phyloP scores from a whole-genome alignment of 2,888 invertebrate species.

The Cryptops parisi region DNA sequence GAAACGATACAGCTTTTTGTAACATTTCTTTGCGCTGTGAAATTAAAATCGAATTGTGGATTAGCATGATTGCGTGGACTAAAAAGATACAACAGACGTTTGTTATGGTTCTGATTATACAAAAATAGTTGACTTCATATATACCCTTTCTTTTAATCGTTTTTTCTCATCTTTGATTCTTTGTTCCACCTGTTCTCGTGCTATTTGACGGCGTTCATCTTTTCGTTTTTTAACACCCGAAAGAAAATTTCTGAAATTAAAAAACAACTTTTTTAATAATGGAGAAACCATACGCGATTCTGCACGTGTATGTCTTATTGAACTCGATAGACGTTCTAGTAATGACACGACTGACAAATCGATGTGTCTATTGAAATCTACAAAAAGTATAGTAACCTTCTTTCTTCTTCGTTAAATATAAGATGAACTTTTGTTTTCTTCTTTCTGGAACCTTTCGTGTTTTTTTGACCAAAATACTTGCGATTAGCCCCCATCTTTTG shows the following conservation, averaged over 20 bases:
- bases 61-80: too few relatives aligned
- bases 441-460: constrained; percentile 5
- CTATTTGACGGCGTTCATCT: constrained; percentile 13
- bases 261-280: not conserved
- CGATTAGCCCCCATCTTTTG: too few relatives aligned
- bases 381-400: constrained; percentile 4
- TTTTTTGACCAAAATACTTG: too few relatives aligned
- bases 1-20: too few relatives aligned
- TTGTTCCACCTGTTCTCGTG: constrained; percentile 29
- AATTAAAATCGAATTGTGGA: too few relatives aligned
- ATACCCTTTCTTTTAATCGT: constrained; percentile 27
- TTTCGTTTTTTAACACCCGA: constrained; percentile 17
- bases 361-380: not conserved
- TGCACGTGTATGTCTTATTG: too few relatives aligned
- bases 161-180: constrained; percentile 37
- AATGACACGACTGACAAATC: too few relatives aligned
- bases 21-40: too few relatives aligned
- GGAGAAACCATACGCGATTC: too few relatives aligned
- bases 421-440: constrained; percentile 13
- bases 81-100: too few relatives aligned
- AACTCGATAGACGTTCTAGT: too few relatives aligned
- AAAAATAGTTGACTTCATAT: not conserved
- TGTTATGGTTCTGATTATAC: too few relatives aligned
- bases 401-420: constrained; percentile 14
- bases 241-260: constrained; percentile 12